A percentile compares a stretch with the other conserved stretches of the same genome.
phyloP scores from a whole-genome alignment of 2,888 invertebrate genomes.

The Caenorhabditis becei region DNA sequence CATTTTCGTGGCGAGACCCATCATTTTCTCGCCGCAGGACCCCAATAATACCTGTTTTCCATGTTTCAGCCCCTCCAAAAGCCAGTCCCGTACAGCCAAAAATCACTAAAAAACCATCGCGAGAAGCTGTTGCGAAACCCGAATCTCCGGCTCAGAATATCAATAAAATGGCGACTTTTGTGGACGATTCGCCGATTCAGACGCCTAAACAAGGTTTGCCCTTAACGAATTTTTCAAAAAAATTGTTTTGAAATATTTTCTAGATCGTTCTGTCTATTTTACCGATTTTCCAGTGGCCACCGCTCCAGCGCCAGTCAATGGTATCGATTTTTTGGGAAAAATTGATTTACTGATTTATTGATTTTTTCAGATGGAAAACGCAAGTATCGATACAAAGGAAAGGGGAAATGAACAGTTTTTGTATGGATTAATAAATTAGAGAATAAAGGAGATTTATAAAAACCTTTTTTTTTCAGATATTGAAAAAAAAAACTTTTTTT shows the following conservation, averaged over 20 bases:
- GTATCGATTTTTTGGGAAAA: not conserved
- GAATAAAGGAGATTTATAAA: too few relatives aligned
- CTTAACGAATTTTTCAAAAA: not conserved
- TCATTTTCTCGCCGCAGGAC: too few relatives aligned
- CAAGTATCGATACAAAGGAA: conserved; percentile 38
- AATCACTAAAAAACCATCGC: not conserved
- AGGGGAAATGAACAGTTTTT: conserved; percentile 10
- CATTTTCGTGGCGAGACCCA: too few relatives aligned
- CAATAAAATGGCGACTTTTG: not conserved
- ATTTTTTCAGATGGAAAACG: conserved; percentile 16
- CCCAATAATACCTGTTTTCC: too few relatives aligned
- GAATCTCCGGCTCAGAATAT: too few relatives aligned
- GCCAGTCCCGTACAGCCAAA: not conserved
- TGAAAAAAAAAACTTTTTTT: too few relatives aligned
- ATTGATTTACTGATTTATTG: too few relatives aligned
- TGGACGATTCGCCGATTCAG: conserved; percentile 22
- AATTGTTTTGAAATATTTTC: conserved; percentile 2
- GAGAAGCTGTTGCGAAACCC: too few relatives aligned
- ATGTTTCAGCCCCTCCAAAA: too few relatives aligned
- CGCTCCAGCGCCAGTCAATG: conserved; percentile 2
- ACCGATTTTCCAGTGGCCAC: conserved; percentile 21
- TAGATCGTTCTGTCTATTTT: conserved; percentile 35
- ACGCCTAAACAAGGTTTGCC: conserved; percentile 16
- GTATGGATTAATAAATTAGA: not conserved
- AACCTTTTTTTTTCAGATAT: too few relatives aligned